Evolutionary conservation across 2,888 invertebrate species (phyloP), one percentile per base, ranked within the genome.

Genomic region (Noctua comes): DNA sequence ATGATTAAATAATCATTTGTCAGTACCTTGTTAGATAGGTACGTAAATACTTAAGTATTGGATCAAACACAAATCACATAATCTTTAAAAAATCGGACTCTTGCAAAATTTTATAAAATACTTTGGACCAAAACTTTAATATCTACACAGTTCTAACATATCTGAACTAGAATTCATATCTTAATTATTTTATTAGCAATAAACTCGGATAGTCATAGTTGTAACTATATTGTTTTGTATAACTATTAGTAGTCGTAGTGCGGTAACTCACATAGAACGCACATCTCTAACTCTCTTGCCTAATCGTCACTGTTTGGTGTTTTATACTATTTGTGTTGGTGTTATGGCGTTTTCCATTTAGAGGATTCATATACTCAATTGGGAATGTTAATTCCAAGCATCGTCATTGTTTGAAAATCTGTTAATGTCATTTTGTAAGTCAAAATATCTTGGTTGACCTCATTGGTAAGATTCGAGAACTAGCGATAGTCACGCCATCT

Each of bases 91-190:
- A 73, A 65, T 78, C 54, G 43, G 48, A 73, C 31, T 71, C 71
- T 82, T 83, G 80, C 74, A 86, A 82, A 86, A 79, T 87, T 87
- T 87, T 87, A 82, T 88, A 88, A 87, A 89, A 78, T 84, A 89
- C 86, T 93, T 95, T 88, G 96, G 96, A 96, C 96, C 96, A 96
- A 96, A 93, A 92, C 85, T 88, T 90, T 91, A 91, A 93, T 92
- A 92, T 92, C 91, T 93, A 92, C 79, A 91, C 93, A 92, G 93
- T 93, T 93, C 86, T 86, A 92, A 94, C 96, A 96, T 96, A 96
- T 96, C 96, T 95, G 93, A 92, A 93, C 90, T 90, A 89, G 88
- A 89, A 91, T 92, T 93, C 95, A 96, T 96, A 96, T 96, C 96
- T 94, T 90, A 91, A 85, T 91, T 93, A 83, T 90, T 91, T 90